These are phyloP conservation scores for Gasterosteus nipponicus DNA, from an alignment of 2,113 vertebrate genomes.

Conservation along the genomic window DNA sequence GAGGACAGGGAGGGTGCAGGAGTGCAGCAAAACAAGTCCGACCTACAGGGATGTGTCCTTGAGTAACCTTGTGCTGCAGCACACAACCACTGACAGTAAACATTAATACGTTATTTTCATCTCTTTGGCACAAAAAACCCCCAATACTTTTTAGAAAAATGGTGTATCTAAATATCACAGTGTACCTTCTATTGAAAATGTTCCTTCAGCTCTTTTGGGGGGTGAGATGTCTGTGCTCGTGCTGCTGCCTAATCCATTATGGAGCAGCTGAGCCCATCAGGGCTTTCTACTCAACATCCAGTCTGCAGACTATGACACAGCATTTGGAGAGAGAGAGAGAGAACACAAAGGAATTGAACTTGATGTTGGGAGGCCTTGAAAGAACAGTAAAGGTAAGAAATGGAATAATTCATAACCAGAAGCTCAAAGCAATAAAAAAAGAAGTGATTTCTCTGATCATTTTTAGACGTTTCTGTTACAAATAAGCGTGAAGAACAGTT, in stretches of 20 bases:
- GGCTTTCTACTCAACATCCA: conserved; percentile 31
- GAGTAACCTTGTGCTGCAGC: conserved; percentile 12
- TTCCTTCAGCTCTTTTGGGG: conserved; percentile 24
- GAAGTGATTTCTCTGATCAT: conserved; percentile 20
- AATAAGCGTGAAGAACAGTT: conserved; percentile 13
- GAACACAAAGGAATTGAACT: conserved; percentile 14
- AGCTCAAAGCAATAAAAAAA: conserved; percentile 16
- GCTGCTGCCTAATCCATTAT: conserved; percentile 53
- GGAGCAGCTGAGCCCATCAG: conserved; percentile 57
- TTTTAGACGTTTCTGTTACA: conserved; percentile 39
- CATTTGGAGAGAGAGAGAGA: conserved; percentile 15
- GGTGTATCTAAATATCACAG: conserved; percentile 5
- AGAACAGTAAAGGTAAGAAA: conserved; percentile 25
- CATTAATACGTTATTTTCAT: neutral
- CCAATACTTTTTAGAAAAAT: neutral
- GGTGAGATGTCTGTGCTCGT: conserved; percentile 18
- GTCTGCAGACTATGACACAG: conserved; percentile 49
- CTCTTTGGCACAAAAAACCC: neutral
- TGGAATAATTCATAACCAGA: conserved; percentile 24
- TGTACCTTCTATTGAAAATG: conserved; percentile 3
- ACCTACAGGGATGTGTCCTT: conserved; percentile 57
- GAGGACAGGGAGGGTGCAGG: conserved; percentile 26
- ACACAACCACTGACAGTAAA: neutral
- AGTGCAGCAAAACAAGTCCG: conserved; percentile 63
- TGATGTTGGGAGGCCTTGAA: conserved; percentile 2